Base-by-base conservation (phyloP, 2,888 invertebrate genomes). In the Belgica antarctica region DNA sequence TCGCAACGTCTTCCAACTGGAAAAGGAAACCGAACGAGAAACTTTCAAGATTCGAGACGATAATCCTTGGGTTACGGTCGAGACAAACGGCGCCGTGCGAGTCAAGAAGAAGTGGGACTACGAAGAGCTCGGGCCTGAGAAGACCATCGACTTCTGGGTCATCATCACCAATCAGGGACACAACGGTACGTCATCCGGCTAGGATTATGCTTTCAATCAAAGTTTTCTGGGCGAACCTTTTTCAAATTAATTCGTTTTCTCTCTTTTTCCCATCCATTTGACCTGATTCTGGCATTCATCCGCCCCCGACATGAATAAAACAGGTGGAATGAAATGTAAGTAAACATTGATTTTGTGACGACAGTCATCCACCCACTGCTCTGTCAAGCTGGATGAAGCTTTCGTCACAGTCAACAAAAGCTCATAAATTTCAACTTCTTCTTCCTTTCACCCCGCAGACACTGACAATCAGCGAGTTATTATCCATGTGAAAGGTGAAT, bases 51-150 rank as follows among this genome's bases (percentile, higher is more conserved):
- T 95, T 76, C 85, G 94, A 75, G 94, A 94, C 76, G 93, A 94
- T 78, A 95, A 94, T 83, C 89, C 90, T 73, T 95, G 95, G 95
- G 94, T 95, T 71, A 92, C 90, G 59, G 94, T 95, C 69, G 94
- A 92, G 80, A 87, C 90, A 59, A 93, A 92, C 81, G 95, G 95
- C 75, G 90, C 92, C 71, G 94, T 95, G 76, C 87, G 90, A 76
- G 94, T 95, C 73, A 94, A 93, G 82, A 92, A 94, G 87, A 94
- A 94, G 87, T 95, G 95, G 95, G 94, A 95, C 85, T 95, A 93
- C 80, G 95, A 95, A 78, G 94, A 94, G 77, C 81, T 95, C 62
- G 94, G 94, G 25, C 92, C 93, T 1, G 95, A 95, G 82, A 95
- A 95, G 80, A 94, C 93, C 12, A 94, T 95, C 76, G 94, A 95